phyloP scores from a whole-genome alignment of 1,140 invertebrate species.

The Drosophila pachea region DNA sequence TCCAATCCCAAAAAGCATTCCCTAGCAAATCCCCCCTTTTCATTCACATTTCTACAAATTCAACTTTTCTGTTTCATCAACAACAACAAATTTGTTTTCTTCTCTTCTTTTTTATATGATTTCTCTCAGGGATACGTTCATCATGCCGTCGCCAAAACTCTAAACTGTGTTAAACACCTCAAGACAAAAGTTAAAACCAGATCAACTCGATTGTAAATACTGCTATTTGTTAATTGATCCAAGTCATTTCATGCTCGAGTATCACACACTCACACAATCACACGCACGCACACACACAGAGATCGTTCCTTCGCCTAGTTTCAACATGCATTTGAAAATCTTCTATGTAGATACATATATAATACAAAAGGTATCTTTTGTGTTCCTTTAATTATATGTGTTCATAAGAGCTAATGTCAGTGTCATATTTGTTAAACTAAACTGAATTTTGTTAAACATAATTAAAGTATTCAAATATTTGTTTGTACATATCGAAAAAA shows the following conservation, averaged over 20 bases:
- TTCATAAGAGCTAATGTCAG: constrained; percentile 40
- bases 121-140: constrained; percentile 72
- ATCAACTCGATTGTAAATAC: constrained; percentile 65
- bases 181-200: constrained; percentile 27
- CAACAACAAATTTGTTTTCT: constrained; percentile 58
- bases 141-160: constrained; percentile 76
- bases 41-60: constrained; percentile 39
- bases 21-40: constrained; percentile 7
- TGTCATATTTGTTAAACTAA: constrained; percentile 63
- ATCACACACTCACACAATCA: constrained; percentile 16
- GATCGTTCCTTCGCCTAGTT: constrained; percentile 36
- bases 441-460: constrained; percentile 61
- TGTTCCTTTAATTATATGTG: constrained; percentile 45
- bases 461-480: constrained; percentile 48
- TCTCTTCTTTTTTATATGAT: constrained; percentile 70
- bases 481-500: constrained; percentile 55
- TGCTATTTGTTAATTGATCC: constrained; percentile 46
- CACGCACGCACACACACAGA: constrained; percentile 6
- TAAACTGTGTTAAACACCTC: constrained; percentile 64
- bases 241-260: constrained; percentile 51
- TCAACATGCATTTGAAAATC: constrained; percentile 45
- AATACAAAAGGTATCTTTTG: no score
- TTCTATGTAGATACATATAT: background rate
- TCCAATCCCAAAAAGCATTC: background rate
- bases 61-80: constrained; percentile 59